phyloP scores from a whole-genome alignment of 2,888 invertebrate genomes.

The Disparrhopalites patrizii region DNA sequence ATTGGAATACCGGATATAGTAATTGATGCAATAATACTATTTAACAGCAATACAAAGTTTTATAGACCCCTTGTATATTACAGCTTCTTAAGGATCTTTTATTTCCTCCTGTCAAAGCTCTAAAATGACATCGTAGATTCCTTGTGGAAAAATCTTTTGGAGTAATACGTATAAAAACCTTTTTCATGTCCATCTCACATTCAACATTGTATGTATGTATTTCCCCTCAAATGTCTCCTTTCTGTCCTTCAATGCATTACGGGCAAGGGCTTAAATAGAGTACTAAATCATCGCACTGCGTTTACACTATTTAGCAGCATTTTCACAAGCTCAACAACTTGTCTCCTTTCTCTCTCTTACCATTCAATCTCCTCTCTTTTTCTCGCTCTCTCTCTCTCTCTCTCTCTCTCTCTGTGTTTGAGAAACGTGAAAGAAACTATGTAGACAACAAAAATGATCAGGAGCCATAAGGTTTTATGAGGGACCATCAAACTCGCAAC shows the following conservation, averaged over 20 bases:
- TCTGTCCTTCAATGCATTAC: background rate
- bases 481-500: conserved; percentile 7
- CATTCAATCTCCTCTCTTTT: too few species aligned
- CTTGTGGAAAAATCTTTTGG: too few species aligned
- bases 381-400: too few species aligned
- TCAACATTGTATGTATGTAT: background rate
- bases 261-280: background rate
- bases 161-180: too few species aligned
- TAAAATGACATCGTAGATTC: background rate
- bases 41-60: conserved; percentile 14
- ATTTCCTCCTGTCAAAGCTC: conserved; percentile 14
- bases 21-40: conserved; percentile 24
- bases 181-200: too few species aligned
- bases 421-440: background rate
- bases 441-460: conserved; percentile 3
- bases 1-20: conserved; percentile 16
- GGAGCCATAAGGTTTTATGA: conserved; percentile 2
- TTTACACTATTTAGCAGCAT: too few species aligned
- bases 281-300: too few species aligned
- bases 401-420: too few species aligned
- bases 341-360: too few species aligned
- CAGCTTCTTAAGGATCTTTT: conserved; percentile 7
- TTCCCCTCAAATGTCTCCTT: background rate
- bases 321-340: too few species aligned
- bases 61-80: conserved; percentile 19